Evolutionary conservation across 2,797 vertebrate species (phyloP).

Genomic region (Carcharodon carcharias): DNA sequence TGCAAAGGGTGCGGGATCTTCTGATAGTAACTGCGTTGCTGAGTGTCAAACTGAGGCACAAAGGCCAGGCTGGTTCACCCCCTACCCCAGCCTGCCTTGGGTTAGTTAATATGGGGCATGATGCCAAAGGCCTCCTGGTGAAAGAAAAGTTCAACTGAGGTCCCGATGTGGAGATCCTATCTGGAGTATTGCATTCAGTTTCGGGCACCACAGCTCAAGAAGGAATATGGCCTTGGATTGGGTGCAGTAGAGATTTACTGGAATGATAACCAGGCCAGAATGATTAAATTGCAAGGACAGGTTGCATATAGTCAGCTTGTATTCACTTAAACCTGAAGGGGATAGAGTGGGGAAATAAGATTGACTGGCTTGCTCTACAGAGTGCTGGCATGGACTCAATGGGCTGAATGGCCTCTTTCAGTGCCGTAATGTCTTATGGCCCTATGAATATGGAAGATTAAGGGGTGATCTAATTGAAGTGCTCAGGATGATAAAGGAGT

Average conservation of each 20-base stretch:
- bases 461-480: not conserved
- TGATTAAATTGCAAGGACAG: not conserved
- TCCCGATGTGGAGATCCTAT: not conserved
- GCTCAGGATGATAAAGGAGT: too few species aligned
- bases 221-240: not conserved
- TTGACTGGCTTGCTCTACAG: not conserved
- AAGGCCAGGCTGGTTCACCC: not conserved
- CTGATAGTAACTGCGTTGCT: not conserved
- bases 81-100: not conserved
- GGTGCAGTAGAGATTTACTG: not conserved
- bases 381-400: not conserved
- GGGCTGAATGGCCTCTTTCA: too few species aligned
- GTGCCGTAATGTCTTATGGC: not conserved
- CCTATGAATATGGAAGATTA: not conserved
- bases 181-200: too few species aligned
- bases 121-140: not conserved
- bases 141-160: not conserved
- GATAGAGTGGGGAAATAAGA: too few species aligned
- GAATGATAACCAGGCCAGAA: not conserved
- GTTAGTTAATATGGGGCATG: not conserved
- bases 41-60: not conserved
- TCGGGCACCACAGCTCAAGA: not conserved
- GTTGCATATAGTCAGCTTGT: not conserved
- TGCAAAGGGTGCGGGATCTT: too few species aligned
- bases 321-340: not conserved